These are phyloP conservation scores for Ammodytes marinus DNA, from an alignment of 2,113 vertebrate species.

Conservation along the genomic window DNA sequence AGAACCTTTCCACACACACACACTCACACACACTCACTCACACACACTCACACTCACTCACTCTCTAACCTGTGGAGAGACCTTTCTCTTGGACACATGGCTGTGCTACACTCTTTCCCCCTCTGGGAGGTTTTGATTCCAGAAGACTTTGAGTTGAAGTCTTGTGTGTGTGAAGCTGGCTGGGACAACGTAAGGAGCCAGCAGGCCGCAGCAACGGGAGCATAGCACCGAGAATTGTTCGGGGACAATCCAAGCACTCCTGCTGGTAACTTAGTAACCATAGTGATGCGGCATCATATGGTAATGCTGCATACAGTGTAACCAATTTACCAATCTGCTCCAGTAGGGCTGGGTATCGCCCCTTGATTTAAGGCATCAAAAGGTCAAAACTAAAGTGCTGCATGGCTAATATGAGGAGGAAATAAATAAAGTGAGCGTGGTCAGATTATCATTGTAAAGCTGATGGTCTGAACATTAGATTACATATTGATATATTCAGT, in stretches of 20 bases:
- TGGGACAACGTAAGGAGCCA: constrained; percentile 92
- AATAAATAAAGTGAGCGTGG: neutral
- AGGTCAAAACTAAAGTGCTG: constrained; percentile 73
- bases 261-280: constrained; percentile 73
- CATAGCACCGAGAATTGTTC: constrained; percentile 94
- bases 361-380: constrained; percentile 73
- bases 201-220: constrained; percentile 84
- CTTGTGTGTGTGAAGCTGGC: constrained; percentile 90
- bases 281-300: neutral
- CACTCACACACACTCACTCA: constrained; percentile 9
- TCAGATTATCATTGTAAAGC: neutral
- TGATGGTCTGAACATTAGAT: neutral
- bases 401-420: constrained; percentile 25
- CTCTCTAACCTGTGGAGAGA: constrained; percentile 14
- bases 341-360: constrained; percentile 66
- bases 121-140: constrained; percentile 94
- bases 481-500: neutral
- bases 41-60: constrained; percentile 6
- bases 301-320: constrained; percentile 6
- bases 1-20: constrained; percentile 85
- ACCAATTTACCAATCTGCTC: constrained; percentile 34
- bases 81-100: constrained; percentile 33
- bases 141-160: constrained; percentile 89
- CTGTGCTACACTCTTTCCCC: constrained; percentile 38
- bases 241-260: constrained; percentile 88